Evolutionary conservation across 2,113 vertebrate genomes (phyloP).

Genomic region (Cnemophilus loriae): DNA sequence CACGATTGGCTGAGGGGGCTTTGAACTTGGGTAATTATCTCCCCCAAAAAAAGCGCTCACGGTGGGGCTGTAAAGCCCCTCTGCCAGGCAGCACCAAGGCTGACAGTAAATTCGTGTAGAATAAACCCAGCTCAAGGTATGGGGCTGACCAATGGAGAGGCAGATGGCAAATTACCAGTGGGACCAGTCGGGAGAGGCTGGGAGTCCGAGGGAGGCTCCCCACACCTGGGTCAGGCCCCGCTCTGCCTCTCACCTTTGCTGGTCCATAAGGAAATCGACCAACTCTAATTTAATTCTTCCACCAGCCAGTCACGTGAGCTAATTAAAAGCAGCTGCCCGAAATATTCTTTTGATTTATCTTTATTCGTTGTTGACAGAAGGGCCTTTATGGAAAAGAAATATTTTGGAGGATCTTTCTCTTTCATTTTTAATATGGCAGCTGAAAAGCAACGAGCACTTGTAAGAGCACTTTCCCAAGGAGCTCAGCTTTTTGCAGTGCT

Average conservation of each 20-base stretch:
- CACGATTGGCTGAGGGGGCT: constrained; percentile 45
- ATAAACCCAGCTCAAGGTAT: background rate
- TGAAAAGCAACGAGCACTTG: background rate
- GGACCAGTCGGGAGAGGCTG: background rate
- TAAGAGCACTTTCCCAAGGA: background rate
- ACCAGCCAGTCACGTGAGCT: background rate
- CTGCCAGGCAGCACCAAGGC: background rate
- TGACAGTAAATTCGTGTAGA: background rate
- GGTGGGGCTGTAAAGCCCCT: background rate
- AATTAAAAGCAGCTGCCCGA: background rate
- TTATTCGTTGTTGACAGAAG: background rate
- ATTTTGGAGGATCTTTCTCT: background rate
- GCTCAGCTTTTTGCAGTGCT: background rate
- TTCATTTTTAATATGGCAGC: background rate
- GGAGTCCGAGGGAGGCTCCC: background rate
- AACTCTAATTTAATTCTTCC: constrained; percentile 44
- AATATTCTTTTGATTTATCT: background rate
- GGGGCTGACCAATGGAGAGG: background rate
- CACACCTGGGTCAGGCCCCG: background rate
- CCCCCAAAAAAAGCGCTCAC: background rate
- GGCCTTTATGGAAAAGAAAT: background rate
- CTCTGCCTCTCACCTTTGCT: background rate
- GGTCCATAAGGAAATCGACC: background rate
- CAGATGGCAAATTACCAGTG: background rate
- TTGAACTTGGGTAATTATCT: constrained; percentile 55